Conservation (phyloP, 2,113 vertebrate species). For the Ciconia stormi region DNA sequence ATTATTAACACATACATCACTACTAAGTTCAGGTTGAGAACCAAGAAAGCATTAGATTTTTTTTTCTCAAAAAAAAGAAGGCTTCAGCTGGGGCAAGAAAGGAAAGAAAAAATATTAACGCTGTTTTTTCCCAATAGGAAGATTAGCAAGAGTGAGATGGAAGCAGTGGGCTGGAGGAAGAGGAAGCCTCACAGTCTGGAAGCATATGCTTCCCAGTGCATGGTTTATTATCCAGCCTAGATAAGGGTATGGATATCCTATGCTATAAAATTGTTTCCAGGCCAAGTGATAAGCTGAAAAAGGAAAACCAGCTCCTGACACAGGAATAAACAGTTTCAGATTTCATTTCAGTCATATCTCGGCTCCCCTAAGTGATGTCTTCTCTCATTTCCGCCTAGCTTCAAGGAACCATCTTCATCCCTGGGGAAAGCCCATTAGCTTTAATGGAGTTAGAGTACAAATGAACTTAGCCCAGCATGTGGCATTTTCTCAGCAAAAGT, state of each 20-base stretch:
- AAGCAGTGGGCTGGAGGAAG: background rate
- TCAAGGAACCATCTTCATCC: background rate
- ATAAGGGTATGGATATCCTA: background rate
- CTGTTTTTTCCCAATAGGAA: background rate
- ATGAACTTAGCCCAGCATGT: conserved; percentile 24
- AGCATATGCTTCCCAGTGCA: background rate
- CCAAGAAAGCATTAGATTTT: background rate
- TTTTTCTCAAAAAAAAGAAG: background rate
- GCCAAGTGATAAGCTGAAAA: background rate
- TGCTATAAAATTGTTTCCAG: background rate
- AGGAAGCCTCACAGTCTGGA: background rate
- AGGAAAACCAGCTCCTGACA: background rate
- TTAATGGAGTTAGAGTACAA: conserved; percentile 6
- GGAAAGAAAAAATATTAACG: background rate
- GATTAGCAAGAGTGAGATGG: background rate
- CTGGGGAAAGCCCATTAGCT: conserved; percentile 18
- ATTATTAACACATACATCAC: background rate
- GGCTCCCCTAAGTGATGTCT: background rate
- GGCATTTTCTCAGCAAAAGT: conserved; percentile 23
- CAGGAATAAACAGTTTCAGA: background rate
- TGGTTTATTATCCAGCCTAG: background rate
- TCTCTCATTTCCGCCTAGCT: conserved; percentile 4
- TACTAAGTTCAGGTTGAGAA: background rate
- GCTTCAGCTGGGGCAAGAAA: background rate
- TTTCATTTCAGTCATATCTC: background rate